Conservation (phyloP, 2,888 invertebrate genomes). For the Sphinx pinastri region DNA sequence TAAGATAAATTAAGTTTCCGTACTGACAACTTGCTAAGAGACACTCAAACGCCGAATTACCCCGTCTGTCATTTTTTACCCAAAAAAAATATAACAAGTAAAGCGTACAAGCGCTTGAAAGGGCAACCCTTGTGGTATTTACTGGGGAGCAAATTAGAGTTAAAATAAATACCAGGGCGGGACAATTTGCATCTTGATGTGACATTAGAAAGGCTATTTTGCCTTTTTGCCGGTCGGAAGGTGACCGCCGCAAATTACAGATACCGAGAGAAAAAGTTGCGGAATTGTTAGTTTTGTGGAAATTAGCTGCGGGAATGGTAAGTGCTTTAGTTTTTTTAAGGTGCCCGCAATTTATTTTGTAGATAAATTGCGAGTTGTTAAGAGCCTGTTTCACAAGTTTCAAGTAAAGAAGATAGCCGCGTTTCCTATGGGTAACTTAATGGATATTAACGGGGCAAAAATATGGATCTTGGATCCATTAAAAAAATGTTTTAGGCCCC, state of each 20-base stretch:
- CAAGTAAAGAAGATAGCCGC: no score
- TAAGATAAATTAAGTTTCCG: constrained; percentile 22
- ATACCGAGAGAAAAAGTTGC: constrained; percentile 33
- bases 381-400: no score
- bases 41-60: constrained; percentile 35
- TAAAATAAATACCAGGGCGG: constrained; percentile 75
- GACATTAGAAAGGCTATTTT: constrained; percentile 73
- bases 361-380: not conserved
- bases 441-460: no score
- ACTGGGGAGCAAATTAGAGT: constrained; percentile 71
- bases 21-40: constrained; percentile 26
- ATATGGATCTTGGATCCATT: no score
- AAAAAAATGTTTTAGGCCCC: no score
- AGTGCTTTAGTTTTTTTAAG: not conserved
- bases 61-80: constrained; percentile 39
- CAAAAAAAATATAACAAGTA: constrained; percentile 43
- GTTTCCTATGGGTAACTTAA: no score
- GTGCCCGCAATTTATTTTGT: not conserved
- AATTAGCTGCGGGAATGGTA: constrained; percentile 8
- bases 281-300: constrained; percentile 14
- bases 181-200: constrained; percentile 83
- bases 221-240: constrained; percentile 48
- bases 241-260: constrained; percentile 39
- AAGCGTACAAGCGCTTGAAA: constrained; percentile 48
- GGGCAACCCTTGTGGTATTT: constrained; percentile 73